A percentile compares a stretch with the other conserved stretches of the same genome.
Evolutionary conservation across 1,140 invertebrate genomes (phyloP).

Genomic region (Dermatophagoides farinae): DNA sequence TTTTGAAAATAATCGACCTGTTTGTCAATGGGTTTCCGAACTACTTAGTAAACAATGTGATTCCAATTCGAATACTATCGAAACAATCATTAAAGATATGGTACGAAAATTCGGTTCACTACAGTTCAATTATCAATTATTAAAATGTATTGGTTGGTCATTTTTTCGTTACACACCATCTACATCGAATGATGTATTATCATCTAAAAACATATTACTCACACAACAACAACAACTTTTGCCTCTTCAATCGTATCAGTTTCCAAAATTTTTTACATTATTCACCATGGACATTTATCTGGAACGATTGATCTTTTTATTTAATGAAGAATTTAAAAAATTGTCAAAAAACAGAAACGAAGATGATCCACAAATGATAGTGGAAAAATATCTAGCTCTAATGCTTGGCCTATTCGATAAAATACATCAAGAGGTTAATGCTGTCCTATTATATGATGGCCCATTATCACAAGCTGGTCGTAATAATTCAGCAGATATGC

Average conservation of each 20-base stretch:
- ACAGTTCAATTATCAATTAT: not conserved
- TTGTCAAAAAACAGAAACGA: not conserved
- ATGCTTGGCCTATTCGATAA: conserved; percentile 2
- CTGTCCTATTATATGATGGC: not conserved
- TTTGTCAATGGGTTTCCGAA: conserved; percentile 48
- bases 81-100: not conserved
- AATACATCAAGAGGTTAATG: not conserved
- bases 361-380: not conserved
- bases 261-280: conserved; percentile 3
- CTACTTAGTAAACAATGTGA: conserved; percentile 27
- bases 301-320: not conserved
- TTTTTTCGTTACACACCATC: not conserved
- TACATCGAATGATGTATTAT: not conserved
- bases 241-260: not conserved
- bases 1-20: conserved; percentile 39
- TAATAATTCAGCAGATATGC: not conserved
- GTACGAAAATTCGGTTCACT: not conserved
- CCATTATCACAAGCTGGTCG: not conserved
- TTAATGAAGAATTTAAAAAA: not conserved
- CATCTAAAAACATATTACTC: not conserved
- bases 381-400: not conserved
- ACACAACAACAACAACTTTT: not conserved
- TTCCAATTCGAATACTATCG: not conserved
- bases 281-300: not conserved
- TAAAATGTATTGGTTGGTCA: not conserved